phyloP scores from a whole-genome alignment of 2,888 invertebrate genomes.

The Aspidiotus rigidus region DNA sequence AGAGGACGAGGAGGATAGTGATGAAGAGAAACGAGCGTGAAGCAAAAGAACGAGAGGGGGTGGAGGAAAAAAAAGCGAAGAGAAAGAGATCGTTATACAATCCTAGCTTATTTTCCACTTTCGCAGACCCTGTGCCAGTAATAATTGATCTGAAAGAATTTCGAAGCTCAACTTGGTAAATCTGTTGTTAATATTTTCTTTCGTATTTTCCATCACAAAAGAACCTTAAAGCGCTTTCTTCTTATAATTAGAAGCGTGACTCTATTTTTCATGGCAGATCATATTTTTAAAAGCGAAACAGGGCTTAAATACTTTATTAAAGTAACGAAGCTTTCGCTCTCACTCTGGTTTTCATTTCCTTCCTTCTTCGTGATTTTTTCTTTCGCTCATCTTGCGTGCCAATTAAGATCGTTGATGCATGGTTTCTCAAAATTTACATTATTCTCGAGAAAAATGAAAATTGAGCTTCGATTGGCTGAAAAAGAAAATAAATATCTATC shows the following conservation, averaged over 20 bases:
- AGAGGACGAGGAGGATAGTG: too few species aligned
- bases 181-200: conserved; percentile 33
- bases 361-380: conserved; percentile 25
- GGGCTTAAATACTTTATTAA: conserved; percentile 33
- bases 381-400: conserved; percentile 24
- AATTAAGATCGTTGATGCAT: conserved; percentile 27
- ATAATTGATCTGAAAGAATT: conserved; percentile 32
- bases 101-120: conserved; percentile 21
- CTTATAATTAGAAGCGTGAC: conserved; percentile 38
- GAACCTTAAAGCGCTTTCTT: conserved; percentile 33
- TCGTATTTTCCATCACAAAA: conserved; percentile 34
- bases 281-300: conserved; percentile 36
- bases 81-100: conserved; percentile 21
- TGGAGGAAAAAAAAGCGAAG: background rate
- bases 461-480: too few species aligned
- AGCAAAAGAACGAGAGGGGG: too few species aligned
- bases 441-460: too few species aligned
- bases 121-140: conserved; percentile 8
- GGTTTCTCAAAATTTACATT: conserved; percentile 25
- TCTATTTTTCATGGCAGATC: conserved; percentile 39
- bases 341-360: background rate
- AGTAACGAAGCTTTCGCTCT: conserved; percentile 14
- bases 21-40: too few species aligned
- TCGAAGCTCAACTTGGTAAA: conserved; percentile 30
- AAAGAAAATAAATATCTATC: too few species aligned